A percentile compares a stretch with the other conserved stretches of the same genome.
These are phyloP conservation scores for Ptyas mucosa DNA, from an alignment of 2,113 vertebrate genomes.

Conservation along the genomic window DNA sequence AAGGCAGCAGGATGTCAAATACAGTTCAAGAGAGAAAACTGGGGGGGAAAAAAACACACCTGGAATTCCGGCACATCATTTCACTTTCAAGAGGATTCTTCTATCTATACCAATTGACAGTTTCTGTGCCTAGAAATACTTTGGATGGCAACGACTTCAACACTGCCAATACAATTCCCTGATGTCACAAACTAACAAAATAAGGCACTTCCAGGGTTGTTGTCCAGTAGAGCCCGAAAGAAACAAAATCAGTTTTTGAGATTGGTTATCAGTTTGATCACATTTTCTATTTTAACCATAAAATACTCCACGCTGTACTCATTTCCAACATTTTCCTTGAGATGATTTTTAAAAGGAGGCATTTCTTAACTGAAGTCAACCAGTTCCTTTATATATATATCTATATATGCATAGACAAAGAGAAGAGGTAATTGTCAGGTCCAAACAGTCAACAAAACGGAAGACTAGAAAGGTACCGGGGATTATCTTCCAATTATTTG, in stretches of 20 bases:
- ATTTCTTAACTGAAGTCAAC: constrained; percentile 29
- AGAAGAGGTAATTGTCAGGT: constrained; percentile 38
- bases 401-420: not conserved
- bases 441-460: constrained; percentile 41
- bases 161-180: constrained; percentile 54
- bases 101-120: constrained; percentile 23
- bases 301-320: not conserved
- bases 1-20: constrained; percentile 56
- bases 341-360: constrained; percentile 58
- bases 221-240: constrained; percentile 47
- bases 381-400: not conserved
- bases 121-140: constrained; percentile 51
- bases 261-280: constrained; percentile 19
- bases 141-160: constrained; percentile 50
- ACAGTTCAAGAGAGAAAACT: constrained; percentile 39
- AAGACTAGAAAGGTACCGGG: constrained; percentile 54
- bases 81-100: constrained; percentile 26
- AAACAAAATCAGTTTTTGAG: constrained; percentile 19
- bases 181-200: constrained; percentile 50
- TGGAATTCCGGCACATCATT: constrained; percentile 16
- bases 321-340: constrained; percentile 44
- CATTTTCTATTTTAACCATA: constrained; percentile 51
- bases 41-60: constrained; percentile 16
- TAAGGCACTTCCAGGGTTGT: constrained; percentile 73
- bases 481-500: constrained; percentile 29